phyloP scores from a whole-genome alignment of 92 coral and sea anemone species.

The Isaurus tuberculatus region DNA sequence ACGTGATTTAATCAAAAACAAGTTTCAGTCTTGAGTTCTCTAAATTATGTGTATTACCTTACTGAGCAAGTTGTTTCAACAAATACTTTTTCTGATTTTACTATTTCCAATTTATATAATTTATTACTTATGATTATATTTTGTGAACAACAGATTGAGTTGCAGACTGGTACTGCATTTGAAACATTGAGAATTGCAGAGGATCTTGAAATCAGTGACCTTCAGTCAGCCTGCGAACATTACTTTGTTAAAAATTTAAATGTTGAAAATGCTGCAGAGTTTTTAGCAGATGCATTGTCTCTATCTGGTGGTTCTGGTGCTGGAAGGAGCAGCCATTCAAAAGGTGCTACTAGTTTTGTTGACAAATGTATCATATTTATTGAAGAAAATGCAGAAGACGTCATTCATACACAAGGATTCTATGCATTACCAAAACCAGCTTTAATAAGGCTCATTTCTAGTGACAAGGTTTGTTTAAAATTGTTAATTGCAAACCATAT shows the following conservation, averaged over 20 bases:
- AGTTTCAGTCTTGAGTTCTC: too few species aligned
- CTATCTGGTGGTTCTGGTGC: slow-evolving; percentile 70
- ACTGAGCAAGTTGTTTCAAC: neutral
- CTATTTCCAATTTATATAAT: neutral
- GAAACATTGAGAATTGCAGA: slow-evolving; percentile 89
- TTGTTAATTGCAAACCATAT: neutral
- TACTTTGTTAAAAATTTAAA: slow-evolving; percentile 76
- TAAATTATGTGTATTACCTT: too few species aligned
- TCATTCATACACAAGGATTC: slow-evolving; percentile 87
- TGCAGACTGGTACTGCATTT: slow-evolving; percentile 75
- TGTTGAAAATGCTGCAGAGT: slow-evolving; percentile 85
- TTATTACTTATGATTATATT: neutral
- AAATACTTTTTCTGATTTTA: neutral
- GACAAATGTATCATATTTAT: slow-evolving; percentile 82
- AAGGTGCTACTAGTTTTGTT: slow-evolving; percentile 80
- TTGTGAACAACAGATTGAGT: slow-evolving; percentile 66
- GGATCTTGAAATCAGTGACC: slow-evolving; percentile 78
- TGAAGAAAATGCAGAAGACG: slow-evolving; percentile 94
- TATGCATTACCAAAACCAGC: slow-evolving; percentile 84
- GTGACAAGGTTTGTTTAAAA: slow-evolving; percentile 78
- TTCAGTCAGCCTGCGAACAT: slow-evolving; percentile 88
- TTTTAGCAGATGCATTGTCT: slow-evolving; percentile 85
- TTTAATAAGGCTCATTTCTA: slow-evolving; percentile 82
- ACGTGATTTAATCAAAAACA: too few species aligned
- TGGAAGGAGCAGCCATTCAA: slow-evolving; percentile 37